Evolutionary conservation across 1,140 invertebrate species (phyloP).

Genomic region (Aplysia californica): DNA sequence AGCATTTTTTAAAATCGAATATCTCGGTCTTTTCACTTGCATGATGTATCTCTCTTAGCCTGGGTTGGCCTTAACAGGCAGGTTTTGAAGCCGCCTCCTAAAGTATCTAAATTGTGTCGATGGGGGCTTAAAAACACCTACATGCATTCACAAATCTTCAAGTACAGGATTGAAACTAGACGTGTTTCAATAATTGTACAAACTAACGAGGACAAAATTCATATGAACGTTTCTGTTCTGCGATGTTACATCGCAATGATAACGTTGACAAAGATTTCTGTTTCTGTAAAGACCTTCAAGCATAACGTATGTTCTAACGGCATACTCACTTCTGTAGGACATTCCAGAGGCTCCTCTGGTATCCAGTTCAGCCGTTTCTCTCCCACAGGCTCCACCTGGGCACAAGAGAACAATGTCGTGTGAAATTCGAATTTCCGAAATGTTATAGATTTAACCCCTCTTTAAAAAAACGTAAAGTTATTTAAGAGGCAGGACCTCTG

Average conservation of each 20-base stretch:
- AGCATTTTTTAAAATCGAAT: no score
- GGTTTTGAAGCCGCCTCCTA: no score
- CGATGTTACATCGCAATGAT: background rate
- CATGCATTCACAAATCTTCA: background rate
- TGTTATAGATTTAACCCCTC: no score
- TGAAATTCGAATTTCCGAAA: no score
- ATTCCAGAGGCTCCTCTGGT: slow-evolving; percentile 42
- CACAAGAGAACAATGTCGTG: background rate
- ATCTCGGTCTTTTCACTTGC: no score
- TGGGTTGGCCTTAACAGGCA: no score
- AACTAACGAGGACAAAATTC: background rate
- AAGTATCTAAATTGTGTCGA: no score
- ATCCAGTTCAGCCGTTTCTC: slow-evolving; percentile 42
- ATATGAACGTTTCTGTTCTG: background rate
- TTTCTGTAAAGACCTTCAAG: background rate
- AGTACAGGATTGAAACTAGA: background rate
- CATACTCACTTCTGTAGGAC: slow-evolving; percentile 41
- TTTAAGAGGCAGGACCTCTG: no score
- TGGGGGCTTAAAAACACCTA: no score
- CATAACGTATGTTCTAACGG: background rate
- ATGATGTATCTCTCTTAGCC: no score
- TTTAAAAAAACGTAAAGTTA: no score
- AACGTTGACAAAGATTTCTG: background rate
- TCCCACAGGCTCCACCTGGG: slow-evolving; percentile 43
- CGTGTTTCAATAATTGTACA: background rate